Base-by-base conservation (phyloP, 2,888 invertebrate genomes). In the Ypsolopha sequella region DNA sequence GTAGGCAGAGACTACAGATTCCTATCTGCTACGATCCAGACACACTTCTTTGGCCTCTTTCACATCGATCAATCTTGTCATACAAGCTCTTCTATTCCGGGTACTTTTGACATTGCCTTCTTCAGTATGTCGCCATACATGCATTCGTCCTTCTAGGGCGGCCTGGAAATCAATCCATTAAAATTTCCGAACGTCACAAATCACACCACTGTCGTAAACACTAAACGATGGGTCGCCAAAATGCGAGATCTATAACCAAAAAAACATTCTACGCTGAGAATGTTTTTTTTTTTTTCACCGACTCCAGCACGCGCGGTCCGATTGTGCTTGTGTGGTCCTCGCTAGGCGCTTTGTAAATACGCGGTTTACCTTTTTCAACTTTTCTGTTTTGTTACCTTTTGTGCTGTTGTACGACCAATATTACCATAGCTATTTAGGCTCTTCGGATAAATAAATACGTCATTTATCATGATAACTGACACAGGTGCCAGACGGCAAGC, bases 361-460 rank as follows among this genome's bases (percentile, higher is more conserved):
- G 86, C 86, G 86, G 85, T 86, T 85, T 85, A 82, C 85, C 85
- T 86, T 86, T 85, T 86, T 85, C 85, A 80, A 86, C 85, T 84
- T 84, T 84, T 85, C 82, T 86, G 86, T 86, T 86, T 86, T 86
- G 86, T 86, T 85, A 85, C 86, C 85, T 86, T 86, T 86, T 86
- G 86, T 85, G 82, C 82, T 81, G 79, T 85, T 84, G 82, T 86
- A 86, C 80, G 78, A 78, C 82, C 81, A 85, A 86, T 86, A 86
- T 85, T 86, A 85, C 86, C 85, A 85, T 84, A 85, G 85, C 85
- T 84, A 86, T 86, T 86, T 85, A 86, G 78, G 81, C 76, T 82
- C 80, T 79, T 78, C 80, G 80, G 80, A 85, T 86, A 86, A 85
- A 86, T 85, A 86, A 86, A 86, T 85, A 86, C 74, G 81, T 80